Conservation (phyloP, 2,113 vertebrate genomes). For the Lagopus muta region DNA sequence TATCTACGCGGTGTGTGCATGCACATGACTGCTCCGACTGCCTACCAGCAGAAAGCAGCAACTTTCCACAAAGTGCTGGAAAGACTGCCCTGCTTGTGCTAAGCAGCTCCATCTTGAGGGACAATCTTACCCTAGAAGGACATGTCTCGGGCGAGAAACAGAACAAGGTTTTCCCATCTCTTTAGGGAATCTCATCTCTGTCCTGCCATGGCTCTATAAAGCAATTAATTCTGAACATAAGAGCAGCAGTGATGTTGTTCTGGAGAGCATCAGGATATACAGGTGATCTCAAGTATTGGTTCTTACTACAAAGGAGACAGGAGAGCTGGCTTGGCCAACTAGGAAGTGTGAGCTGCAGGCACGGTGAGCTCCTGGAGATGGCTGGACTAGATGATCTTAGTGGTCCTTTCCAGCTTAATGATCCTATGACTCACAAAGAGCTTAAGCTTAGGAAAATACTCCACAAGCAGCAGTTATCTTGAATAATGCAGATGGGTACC, state of each 20-base stretch:
- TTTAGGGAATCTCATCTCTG: neutral
- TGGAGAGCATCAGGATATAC: neutral
- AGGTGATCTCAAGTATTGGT: neutral
- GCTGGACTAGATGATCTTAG: too few species aligned
- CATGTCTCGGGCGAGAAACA: neutral
- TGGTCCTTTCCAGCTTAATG: too few species aligned
- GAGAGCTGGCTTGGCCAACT: too few species aligned
- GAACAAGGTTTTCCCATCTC: neutral
- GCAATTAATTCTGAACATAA: neutral
- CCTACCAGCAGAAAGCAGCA: neutral
- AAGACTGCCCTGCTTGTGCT: neutral
- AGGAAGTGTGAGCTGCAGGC: too few species aligned
- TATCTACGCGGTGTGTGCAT: neutral
- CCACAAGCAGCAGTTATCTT: neutral
- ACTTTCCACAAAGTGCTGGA: fast-evolving
- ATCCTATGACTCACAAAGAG: neutral
- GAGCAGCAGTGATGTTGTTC: fast-evolving
- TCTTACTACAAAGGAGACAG: neutral
- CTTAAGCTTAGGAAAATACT: neutral
- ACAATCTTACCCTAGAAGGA: fast-evolving
- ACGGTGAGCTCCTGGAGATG: too few species aligned
- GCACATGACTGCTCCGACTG: neutral
- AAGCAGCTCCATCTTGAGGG: neutral
- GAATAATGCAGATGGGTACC: neutral
- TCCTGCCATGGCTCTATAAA: neutral